These are phyloP conservation scores for Ceratoteleas bidentatus DNA, from an alignment of 1,140 invertebrate species.

Conservation along the genomic window DNA sequence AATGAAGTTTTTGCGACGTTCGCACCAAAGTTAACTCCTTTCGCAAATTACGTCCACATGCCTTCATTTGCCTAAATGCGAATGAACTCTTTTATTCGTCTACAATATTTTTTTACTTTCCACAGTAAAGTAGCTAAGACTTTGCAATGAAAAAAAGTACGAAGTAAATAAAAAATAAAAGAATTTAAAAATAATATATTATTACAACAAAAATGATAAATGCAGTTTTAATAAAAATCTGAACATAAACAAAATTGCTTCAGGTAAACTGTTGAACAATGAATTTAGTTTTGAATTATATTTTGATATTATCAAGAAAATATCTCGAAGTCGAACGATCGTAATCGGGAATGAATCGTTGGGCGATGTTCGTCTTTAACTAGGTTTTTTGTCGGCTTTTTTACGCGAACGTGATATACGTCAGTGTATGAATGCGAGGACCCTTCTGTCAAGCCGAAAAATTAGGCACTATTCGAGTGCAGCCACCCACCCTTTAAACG, in stretches of 20 bases:
- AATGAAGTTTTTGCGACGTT: constrained; percentile 65
- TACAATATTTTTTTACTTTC: no score
- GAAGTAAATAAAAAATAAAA: no score
- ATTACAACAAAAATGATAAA: no score
- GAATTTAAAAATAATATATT: no score
- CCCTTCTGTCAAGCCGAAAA: constrained; percentile 57
- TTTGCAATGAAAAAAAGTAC: no score
- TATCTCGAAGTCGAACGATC: not conserved
- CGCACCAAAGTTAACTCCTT: constrained; percentile 59
- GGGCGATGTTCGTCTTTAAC: constrained; percentile 16
- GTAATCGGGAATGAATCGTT: not conserved
- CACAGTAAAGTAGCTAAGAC: no score
- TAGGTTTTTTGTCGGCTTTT: constrained; percentile 47
- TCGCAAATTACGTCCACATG: constrained; percentile 39
- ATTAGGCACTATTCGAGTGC: constrained; percentile 67
- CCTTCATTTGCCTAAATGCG: no score
- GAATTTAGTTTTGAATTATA: no score
- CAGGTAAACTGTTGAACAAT: no score
- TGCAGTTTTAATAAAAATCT: no score
- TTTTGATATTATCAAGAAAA: not conserved
- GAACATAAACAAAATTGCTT: no score
- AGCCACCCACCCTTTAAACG: constrained; percentile 65
- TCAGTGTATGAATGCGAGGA: constrained; percentile 59
- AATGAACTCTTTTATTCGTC: no score
- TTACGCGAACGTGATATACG: constrained; percentile 41